phyloP scores from a whole-genome alignment of 2,888 invertebrate genomes.

The Germaria angustata region DNA sequence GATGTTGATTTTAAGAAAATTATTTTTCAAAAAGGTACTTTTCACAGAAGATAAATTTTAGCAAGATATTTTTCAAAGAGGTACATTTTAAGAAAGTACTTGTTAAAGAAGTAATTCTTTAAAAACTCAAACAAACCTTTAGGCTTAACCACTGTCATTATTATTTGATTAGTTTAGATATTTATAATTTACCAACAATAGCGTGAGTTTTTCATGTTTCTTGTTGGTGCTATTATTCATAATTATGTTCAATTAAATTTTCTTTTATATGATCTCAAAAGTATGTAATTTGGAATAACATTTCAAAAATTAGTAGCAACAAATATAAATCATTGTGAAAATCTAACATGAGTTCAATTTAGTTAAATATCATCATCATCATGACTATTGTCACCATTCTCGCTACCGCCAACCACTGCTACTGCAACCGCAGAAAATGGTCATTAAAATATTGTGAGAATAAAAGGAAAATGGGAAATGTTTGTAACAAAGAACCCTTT shows the following conservation, averaged over 20 bases:
- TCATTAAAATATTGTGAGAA: slow-evolving; percentile 38
- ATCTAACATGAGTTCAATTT: slow-evolving; percentile 13
- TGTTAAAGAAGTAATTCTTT: neutral
- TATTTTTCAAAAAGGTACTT: no score
- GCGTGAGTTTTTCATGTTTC: slow-evolving; percentile 1
- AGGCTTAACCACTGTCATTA: neutral
- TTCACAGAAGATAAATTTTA: no score
- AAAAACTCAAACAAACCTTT: no score
- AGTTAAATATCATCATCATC: slow-evolving; percentile 39
- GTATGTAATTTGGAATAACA: neutral
- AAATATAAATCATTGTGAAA: neutral
- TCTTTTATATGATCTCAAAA: slow-evolving; percentile 45
- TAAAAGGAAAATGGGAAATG: neutral
- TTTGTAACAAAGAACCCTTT: slow-evolving; percentile 7
- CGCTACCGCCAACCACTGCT: neutral
- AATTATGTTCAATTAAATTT: slow-evolving; percentile 58
- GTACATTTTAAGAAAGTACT: no score
- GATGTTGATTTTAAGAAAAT: no score
- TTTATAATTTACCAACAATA: slow-evolving; percentile 41
- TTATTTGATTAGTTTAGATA: slow-evolving; percentile 25
- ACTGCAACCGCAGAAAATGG: neutral
- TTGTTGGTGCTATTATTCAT: slow-evolving; percentile 16
- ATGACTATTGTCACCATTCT: neutral
- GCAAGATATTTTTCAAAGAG: no score
- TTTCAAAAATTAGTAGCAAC: neutral